A percentile compares a stretch with the other conserved stretches of the same genome.
phyloP scores from a whole-genome alignment of 2,797 vertebrate species.

The Macrochelys suwanniensis region DNA sequence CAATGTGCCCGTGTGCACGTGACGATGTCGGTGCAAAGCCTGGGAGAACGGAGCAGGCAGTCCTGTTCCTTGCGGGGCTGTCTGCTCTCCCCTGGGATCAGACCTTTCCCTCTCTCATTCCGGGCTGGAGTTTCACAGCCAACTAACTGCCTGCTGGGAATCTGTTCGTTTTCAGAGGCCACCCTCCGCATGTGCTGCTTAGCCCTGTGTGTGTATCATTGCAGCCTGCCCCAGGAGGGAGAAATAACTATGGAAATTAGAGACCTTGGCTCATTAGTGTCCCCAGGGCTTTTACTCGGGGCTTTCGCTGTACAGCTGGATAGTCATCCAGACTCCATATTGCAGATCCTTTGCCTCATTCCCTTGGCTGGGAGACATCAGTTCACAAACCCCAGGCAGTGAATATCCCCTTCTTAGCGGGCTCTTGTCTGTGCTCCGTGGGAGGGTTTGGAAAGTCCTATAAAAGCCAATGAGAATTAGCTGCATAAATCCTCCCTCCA shows the following conservation, averaged over 20 bases:
- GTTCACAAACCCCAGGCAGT: not conserved
- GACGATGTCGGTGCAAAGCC: not conserved
- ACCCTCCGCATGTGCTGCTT: not conserved
- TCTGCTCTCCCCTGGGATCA: not conserved
- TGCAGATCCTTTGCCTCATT: not conserved
- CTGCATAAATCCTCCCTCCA: not conserved
- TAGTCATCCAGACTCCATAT: not conserved
- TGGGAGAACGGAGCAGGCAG: constrained; percentile 17
- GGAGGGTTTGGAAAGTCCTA: not conserved
- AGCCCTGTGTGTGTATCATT: not conserved
- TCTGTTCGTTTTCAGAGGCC: not conserved
- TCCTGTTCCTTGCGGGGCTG: not conserved
- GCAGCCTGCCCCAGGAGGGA: not conserved
- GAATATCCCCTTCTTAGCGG: not conserved
- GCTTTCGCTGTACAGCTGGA: not conserved
- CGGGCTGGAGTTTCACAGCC: not conserved
- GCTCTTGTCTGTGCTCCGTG: not conserved
- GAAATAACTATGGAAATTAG: not conserved
- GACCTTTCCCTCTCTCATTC: not conserved
- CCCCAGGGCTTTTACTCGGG: not conserved
- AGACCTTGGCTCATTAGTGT: not conserved
- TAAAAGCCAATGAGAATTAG: not conserved
- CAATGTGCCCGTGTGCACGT: not conserved
- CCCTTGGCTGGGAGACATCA: not conserved
- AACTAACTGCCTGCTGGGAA: constrained; percentile 27